Evolutionary conservation across 2,888 invertebrate genomes (phyloP), one percentile per base, ranked within the genome.

Genomic region (Scrobipalpa costella): DNA sequence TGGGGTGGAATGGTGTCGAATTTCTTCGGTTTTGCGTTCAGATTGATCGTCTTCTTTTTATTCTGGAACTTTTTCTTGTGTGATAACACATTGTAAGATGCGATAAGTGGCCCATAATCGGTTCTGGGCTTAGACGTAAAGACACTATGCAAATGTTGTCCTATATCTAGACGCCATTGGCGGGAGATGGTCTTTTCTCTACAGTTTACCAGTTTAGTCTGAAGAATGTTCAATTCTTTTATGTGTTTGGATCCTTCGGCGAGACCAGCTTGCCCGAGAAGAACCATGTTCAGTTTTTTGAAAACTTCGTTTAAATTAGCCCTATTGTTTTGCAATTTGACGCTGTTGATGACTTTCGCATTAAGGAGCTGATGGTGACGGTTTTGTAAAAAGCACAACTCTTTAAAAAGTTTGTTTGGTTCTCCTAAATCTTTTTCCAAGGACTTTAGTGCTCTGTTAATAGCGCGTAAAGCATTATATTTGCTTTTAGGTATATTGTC

Each of bases 261-360:
- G 21, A 94, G 86, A 0, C 93, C 94, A 0, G 92, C 92, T 76
- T 94, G 93, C 0, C 94, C 94, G 7, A 94, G 77, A 7, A 94
- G 79, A 38, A 94, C 88, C 88, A 93, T 93, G 71, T 94, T 94
- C 0, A 94, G 77, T 58, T 84, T 85, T 62, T 84, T 92, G 2
- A 92, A 76, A 72, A 86, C 82, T 57, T 79, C 79, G 63, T 92
- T 92, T 1, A 93, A 92, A 66, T 82, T 71, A 59, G 83, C 71
- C 62, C 83, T 80, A 68, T 79, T 89, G 66, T 86, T 83, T 0
- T 70, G 70, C 40, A 90, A 67, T 68, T 79, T 78, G 63, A 70
- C 82, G 50, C 78, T 83, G 72, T 79, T 86, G 33, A 90, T 73
- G 0, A 78, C 74, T 72, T 85, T 88, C 64, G 84, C 80, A 59